Conservation (phyloP, 2,888 invertebrate species). For the Platycnemis pennipes region DNA sequence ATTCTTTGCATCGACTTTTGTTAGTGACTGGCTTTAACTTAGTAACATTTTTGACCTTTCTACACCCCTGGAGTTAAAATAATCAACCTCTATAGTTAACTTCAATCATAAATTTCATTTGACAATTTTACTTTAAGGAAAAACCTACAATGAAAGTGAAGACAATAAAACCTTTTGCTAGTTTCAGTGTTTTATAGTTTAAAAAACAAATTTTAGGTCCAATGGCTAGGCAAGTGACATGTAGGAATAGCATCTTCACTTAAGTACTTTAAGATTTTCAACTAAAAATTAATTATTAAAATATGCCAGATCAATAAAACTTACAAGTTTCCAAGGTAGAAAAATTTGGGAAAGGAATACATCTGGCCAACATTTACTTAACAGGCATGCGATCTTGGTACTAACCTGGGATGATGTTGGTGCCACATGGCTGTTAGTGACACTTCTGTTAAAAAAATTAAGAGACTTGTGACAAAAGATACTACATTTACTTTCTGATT, state of each 20-base stretch:
- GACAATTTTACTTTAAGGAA: no score
- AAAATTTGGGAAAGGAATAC: conserved; percentile 1
- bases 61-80: no score
- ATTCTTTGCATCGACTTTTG: no score
- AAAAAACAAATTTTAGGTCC: background rate
- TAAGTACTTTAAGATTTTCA: background rate
- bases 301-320: conserved; percentile 40
- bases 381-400: conserved; percentile 24
- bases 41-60: no score
- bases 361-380: conserved; percentile 62
- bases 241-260: background rate
- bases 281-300: conserved; percentile 20
- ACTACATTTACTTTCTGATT: background rate
- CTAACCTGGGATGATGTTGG: conserved; percentile 46
- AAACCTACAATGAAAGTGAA: no score
- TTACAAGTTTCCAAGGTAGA: conserved; percentile 20
- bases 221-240: conserved; percentile 21
- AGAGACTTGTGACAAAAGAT: conserved; percentile 18
- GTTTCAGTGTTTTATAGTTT: background rate
- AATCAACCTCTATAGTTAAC: no score
- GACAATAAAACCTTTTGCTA: no score
- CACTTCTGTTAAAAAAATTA: conserved; percentile 31
- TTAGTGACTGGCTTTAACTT: no score
- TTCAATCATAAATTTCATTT: no score
- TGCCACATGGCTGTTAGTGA: background rate